These are phyloP conservation scores for Aspidiotus rigidus DNA, from an alignment of 2,888 invertebrate species.

Conservation along the genomic window DNA sequence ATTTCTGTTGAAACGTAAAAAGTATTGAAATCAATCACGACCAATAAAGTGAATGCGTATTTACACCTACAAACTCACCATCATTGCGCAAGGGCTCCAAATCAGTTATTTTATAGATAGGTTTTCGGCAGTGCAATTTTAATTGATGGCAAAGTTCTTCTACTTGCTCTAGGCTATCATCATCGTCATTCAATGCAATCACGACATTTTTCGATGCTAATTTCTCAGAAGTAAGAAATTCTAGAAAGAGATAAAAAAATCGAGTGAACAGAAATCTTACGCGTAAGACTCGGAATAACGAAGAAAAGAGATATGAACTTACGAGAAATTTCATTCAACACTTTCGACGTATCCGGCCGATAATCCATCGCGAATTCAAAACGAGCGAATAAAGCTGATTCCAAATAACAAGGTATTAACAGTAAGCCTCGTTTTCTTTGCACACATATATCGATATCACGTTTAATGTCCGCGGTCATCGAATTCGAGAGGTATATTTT, in stretches of 20 bases:
- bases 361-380: neutral
- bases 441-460: neutral
- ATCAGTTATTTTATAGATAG: neutral
- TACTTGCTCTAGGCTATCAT: neutral
- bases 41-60: neutral
- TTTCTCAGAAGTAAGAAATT: neutral
- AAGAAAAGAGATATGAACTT: too few species aligned
- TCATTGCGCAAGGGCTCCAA: neutral
- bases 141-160: neutral
- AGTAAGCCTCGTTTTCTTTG: neutral
- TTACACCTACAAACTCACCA: neutral
- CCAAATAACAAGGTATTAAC: conserved; percentile 10
- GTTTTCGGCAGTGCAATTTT: neutral
- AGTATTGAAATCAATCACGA: neutral
- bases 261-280: neutral
- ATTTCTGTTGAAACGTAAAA: neutral
- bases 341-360: too few species aligned
- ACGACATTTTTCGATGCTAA: conserved; percentile 1
- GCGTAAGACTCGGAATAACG: neutral
- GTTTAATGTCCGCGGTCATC: neutral
- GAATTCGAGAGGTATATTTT: conserved; percentile 12
- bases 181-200: conserved; percentile 8
- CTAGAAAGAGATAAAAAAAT: neutral
- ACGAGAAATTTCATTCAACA: too few species aligned
- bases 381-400: conserved; percentile 10